Percentiles rank a stretch among this genome's conserved stretches.
Evolutionary conservation across 2,888 invertebrate genomes (phyloP).

Genomic region (Calameuta idolon): DNA sequence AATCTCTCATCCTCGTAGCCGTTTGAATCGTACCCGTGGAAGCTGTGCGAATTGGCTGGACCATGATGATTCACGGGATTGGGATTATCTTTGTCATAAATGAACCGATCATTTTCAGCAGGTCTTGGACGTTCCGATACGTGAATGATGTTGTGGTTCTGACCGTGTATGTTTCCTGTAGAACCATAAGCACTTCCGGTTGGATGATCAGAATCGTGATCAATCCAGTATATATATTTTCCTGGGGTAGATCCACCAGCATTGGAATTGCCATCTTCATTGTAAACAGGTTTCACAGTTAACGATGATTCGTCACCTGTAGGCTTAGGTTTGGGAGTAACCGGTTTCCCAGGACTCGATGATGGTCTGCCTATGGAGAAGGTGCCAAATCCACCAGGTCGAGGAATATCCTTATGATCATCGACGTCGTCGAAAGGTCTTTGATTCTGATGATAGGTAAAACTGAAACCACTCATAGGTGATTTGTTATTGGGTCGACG

Average conservation of each 20-base stretch:
- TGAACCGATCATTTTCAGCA: not conserved
- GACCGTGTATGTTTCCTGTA: not conserved
- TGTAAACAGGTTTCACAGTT: not conserved
- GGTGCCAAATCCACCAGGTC: constrained; percentile 16
- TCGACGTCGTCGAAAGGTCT: not conserved
- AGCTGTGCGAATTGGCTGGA: not conserved
- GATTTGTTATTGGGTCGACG: not conserved
- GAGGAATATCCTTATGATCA: not conserved
- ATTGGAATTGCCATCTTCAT: not conserved
- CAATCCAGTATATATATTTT: not conserved
- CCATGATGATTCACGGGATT: not conserved
- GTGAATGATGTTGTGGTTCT: not conserved
- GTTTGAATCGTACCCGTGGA: not conserved
- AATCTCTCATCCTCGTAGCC: not conserved
- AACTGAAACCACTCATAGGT: not conserved
- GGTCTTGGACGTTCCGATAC: not conserved
- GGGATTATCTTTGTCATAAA: constrained; percentile 21
- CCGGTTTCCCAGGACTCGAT: not conserved
- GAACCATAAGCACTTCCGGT: not conserved
- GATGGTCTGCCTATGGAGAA: constrained; percentile 1
- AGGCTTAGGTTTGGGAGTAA: not conserved
- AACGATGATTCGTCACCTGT: not conserved
- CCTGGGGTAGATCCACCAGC: not conserved
- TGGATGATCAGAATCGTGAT: not conserved
- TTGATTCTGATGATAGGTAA: not conserved